A percentile compares a stretch with the other conserved stretches of the same genome.
Evolutionary conservation across 2,888 invertebrate genomes (phyloP).

Genomic region (Mycalesis mineus): DNA sequence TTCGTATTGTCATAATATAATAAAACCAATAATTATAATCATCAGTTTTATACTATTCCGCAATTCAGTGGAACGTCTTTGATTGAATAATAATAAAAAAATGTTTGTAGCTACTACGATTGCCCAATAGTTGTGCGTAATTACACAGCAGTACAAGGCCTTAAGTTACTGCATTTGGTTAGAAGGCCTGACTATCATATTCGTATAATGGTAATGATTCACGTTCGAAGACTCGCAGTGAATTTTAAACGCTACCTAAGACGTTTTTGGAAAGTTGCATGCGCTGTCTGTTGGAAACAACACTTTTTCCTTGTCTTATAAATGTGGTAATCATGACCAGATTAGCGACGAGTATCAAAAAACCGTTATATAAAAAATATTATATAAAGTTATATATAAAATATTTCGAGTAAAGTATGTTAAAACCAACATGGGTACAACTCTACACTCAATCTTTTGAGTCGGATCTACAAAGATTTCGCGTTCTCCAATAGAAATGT

Average conservation of each 20-base stretch:
- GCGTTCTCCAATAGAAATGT: too few species aligned
- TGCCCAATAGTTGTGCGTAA: constrained; percentile 15
- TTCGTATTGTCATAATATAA: too few species aligned
- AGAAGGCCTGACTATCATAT: constrained; percentile 11
- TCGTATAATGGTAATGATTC: constrained; percentile 23
- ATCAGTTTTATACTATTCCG: too few species aligned
- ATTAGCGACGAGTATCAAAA: too few species aligned
- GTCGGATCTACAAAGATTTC: too few species aligned
- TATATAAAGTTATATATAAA: too few species aligned
- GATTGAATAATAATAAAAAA: constrained; percentile 24
- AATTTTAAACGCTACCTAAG: constrained; percentile 26
- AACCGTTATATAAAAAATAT: too few species aligned
- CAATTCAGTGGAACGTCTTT: neutral
- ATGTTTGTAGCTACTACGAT: neutral
- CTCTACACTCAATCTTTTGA: too few species aligned
- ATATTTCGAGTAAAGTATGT: too few species aligned
- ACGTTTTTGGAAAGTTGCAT: constrained; percentile 23
- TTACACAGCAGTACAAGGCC: constrained; percentile 14
- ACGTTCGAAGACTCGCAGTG: constrained; percentile 25
- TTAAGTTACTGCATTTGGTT: constrained; percentile 17
- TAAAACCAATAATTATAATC: too few species aligned
- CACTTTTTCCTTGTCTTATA: neutral
- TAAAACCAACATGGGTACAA: too few species aligned
- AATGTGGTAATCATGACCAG: neutral
- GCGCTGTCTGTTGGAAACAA: neutral